Evolutionary conservation across 2,888 invertebrate genomes (phyloP).

Genomic region (Drosophila fungiperda): DNA sequence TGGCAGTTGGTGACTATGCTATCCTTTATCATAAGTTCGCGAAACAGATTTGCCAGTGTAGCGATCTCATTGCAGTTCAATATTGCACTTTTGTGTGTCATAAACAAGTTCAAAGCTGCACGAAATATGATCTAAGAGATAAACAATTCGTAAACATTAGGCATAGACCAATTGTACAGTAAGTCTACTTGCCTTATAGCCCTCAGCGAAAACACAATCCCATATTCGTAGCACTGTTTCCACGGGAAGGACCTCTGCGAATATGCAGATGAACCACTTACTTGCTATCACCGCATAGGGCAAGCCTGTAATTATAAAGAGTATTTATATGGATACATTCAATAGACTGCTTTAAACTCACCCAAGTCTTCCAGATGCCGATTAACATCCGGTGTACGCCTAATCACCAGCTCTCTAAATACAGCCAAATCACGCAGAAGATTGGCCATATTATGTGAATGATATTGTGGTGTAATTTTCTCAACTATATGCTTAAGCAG

Average conservation of each 20-base stretch:
- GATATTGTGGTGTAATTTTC: conserved; percentile 94
- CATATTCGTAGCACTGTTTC: conserved; percentile 98
- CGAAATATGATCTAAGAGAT: conserved; percentile 90
- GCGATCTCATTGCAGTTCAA: conserved; percentile 92
- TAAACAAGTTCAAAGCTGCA: conserved; percentile 93
- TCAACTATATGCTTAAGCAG: conserved; percentile 95
- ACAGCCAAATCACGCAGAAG: conserved; percentile 95
- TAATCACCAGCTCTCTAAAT: conserved; percentile 93
- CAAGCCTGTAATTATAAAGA: conserved; percentile 86
- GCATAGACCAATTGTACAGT: not conserved
- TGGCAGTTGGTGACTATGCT: conserved; percentile 93
- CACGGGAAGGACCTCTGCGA: conserved; percentile 96
- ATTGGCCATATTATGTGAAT: conserved; percentile 95
- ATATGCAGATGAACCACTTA: conserved; percentile 98
- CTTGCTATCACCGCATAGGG: conserved; percentile 96
- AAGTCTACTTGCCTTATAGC: conserved; percentile 88
- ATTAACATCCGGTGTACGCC: conserved; percentile 92
- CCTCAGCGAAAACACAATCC: conserved; percentile 98
- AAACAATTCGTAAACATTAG: not conserved
- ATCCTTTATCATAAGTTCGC: conserved; percentile 90
- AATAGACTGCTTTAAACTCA: conserved; percentile 70
- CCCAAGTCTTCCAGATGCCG: conserved; percentile 92
- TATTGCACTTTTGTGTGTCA: conserved; percentile 89
- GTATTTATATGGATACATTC: too few species aligned
- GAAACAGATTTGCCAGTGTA: conserved; percentile 92